These are phyloP conservation scores for Athripsodes cinereus DNA, from an alignment of 2,888 invertebrate species.

Conservation along the genomic window DNA sequence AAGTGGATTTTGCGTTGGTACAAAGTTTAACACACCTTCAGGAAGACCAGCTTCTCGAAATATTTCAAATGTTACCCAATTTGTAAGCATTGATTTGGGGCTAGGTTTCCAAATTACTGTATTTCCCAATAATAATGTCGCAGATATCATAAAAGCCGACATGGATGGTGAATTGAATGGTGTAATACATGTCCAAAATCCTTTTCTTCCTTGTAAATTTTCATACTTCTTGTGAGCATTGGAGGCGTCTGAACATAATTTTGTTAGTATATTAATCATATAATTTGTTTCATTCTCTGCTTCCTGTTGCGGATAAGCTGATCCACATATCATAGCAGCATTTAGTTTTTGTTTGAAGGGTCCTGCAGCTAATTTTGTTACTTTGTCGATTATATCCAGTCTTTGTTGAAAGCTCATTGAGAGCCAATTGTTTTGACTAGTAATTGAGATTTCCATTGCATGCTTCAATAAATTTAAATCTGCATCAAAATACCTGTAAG, in stretches of 20 bases:
- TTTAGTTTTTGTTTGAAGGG: slow-evolving; percentile 84
- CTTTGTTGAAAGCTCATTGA: slow-evolving; percentile 73
- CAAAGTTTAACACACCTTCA: slow-evolving; percentile 93
- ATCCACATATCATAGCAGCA: slow-evolving; percentile 78
- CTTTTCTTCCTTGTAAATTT: slow-evolving; percentile 69
- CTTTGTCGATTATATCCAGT: slow-evolving; percentile 74
- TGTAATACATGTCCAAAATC: slow-evolving; percentile 96
- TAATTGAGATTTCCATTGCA: slow-evolving; percentile 75
- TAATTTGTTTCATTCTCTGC: background rate
- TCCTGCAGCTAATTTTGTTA: slow-evolving; percentile 85
- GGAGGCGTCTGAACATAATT: background rate
- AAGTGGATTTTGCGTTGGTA: slow-evolving; percentile 91
- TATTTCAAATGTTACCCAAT: slow-evolving; percentile 89
- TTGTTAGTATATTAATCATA: slow-evolving; percentile 2
- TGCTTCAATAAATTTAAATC: slow-evolving; percentile 73
- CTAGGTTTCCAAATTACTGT: slow-evolving; percentile 98
- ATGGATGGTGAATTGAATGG: slow-evolving; percentile 99
- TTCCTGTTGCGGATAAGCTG: background rate
- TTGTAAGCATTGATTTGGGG: slow-evolving; percentile 91
- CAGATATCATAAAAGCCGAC: slow-evolving; percentile 91
- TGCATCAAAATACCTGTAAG: slow-evolving; percentile 78
- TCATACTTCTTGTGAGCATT: background rate
- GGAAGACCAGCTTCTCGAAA: slow-evolving; percentile 95
- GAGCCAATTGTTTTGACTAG: slow-evolving; percentile 85
- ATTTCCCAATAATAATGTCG: slow-evolving; percentile 89